These are phyloP conservation scores for Peromyscus maniculatus DNA, from an alignment of 2,113 vertebrate species.

Conservation along the genomic window DNA sequence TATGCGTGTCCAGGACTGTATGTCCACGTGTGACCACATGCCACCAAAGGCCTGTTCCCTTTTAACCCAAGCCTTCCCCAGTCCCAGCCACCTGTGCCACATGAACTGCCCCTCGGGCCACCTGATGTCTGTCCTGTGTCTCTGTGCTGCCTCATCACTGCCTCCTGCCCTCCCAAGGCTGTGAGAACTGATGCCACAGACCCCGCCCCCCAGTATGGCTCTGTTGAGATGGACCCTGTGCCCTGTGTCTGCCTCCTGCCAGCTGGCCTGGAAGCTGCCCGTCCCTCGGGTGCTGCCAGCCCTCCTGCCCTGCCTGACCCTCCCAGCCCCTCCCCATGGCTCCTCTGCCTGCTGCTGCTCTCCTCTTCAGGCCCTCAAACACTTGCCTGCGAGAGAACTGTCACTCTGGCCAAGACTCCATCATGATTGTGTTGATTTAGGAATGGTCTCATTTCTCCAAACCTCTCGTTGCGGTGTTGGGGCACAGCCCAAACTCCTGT, in stretches of 20 bases:
- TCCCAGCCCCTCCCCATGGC: not conserved
- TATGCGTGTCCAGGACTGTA: not conserved
- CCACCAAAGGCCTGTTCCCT: not conserved
- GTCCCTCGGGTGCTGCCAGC: not conserved
- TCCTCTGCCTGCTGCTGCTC: not conserved
- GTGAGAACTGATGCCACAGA: not conserved
- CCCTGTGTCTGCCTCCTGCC: not conserved
- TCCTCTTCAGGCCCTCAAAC: not conserved
- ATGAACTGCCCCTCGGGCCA: not conserved
- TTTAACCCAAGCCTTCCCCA: not conserved
- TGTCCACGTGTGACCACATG: not conserved
- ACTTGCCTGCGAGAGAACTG: not conserved
- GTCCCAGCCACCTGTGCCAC: not conserved
- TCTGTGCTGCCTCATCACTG: not conserved
- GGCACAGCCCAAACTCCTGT: no score
- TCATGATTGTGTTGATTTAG: no score
- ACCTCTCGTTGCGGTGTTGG: no score
- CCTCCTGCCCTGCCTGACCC: not conserved
- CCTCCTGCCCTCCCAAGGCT: not conserved
- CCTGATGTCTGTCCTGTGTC: not conserved
- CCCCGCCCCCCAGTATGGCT: no score
- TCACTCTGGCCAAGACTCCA: not conserved
- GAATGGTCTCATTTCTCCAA: not conserved
- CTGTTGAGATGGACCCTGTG: not conserved
- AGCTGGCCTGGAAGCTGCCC: not conserved